Evolutionary conservation across 2,113 vertebrate genomes (phyloP).

Genomic region (Serinus canaria): DNA sequence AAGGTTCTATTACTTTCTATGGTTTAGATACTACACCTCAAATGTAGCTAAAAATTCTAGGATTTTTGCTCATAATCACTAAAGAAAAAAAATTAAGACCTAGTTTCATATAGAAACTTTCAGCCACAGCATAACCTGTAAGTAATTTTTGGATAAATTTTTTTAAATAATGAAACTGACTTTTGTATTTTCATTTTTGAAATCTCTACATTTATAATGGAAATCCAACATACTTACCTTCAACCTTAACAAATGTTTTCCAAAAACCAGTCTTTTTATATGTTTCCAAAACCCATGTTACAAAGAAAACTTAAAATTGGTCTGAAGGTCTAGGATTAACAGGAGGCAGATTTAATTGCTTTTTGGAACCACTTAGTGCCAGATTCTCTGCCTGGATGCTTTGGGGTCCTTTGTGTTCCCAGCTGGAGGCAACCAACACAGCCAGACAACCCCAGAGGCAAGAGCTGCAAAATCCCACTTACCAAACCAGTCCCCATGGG

Average conservation of each 20-base stretch:
- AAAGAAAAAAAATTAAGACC: neutral
- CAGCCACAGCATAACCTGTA: neutral
- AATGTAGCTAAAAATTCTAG: neutral
- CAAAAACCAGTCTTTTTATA: neutral
- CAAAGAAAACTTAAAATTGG: neutral
- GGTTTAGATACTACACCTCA: neutral
- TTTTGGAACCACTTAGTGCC: neutral
- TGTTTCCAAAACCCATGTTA: neutral
- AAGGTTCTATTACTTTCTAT: neutral
- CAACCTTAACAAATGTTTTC: neutral
- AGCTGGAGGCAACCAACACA: neutral
- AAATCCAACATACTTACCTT: neutral
- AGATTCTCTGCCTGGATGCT: neutral
- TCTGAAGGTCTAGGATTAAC: neutral
- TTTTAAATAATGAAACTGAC: neutral
- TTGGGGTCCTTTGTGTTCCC: neutral
- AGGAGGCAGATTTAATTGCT: neutral
- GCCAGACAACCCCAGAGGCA: neutral
- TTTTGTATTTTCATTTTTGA: neutral
- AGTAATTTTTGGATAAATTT: accelerated
- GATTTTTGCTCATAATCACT: neutral
- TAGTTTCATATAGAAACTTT: neutral
- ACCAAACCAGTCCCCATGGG: neutral
- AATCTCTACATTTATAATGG: neutral
- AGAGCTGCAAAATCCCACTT: neutral